These are phyloP conservation scores for Cydia amplana DNA, from an alignment of 1,140 invertebrate species.

Conservation along the genomic window DNA sequence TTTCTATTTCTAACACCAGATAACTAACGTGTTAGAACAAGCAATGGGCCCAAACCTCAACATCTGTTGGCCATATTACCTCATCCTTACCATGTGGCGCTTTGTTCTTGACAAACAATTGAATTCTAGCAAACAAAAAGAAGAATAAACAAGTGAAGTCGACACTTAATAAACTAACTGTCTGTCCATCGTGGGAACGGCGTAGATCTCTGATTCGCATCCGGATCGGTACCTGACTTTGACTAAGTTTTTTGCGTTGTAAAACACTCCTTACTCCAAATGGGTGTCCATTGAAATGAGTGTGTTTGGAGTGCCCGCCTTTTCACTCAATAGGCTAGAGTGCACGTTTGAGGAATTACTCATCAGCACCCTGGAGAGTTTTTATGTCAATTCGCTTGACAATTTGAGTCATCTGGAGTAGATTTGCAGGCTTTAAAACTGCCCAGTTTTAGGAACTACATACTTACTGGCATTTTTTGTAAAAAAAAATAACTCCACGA, in stretches of 20 bases:
- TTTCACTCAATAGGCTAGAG: constrained; percentile 37
- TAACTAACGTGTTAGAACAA: constrained; percentile 37
- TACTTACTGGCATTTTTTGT: too few relatives aligned
- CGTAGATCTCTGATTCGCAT: constrained; percentile 59
- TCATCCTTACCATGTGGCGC: constrained; percentile 52
- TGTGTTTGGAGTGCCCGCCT: constrained; percentile 54
- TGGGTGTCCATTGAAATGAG: constrained; percentile 55
- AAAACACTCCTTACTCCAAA: constrained; percentile 68
- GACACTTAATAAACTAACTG: constrained; percentile 69
- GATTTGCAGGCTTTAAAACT: background rate
- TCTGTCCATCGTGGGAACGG: constrained; percentile 69
- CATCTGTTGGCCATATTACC: constrained; percentile 38
- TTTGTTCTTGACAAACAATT: constrained; percentile 54
- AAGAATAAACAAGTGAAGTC: constrained; percentile 57
- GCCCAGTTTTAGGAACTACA: too few relatives aligned
- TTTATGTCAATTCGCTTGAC: constrained; percentile 11
- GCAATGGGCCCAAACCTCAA: constrained; percentile 25
- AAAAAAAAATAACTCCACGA: too few relatives aligned
- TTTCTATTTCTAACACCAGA: constrained; percentile 28
- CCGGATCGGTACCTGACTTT: constrained; percentile 66
- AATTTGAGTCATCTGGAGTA: constrained; percentile 20
- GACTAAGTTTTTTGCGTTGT: constrained; percentile 61
- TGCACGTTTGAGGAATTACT: constrained; percentile 44
- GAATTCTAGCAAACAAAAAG: constrained; percentile 49
- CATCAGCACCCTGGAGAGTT: constrained; percentile 35